Evolutionary conservation across 2,888 invertebrate genomes (phyloP).

Genomic region (Monoplex corrugatus): DNA sequence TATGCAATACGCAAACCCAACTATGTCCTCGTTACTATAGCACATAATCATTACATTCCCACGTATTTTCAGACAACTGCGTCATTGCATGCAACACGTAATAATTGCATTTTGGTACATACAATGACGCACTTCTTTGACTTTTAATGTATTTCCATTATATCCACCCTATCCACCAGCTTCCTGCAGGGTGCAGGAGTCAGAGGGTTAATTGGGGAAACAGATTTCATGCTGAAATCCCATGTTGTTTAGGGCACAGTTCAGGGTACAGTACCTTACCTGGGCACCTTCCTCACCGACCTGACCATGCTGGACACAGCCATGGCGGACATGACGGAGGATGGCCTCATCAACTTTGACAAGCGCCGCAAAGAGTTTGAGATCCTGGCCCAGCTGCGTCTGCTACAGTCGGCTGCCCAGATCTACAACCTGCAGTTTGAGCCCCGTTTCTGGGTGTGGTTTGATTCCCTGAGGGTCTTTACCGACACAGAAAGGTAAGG

Average conservation of each 20-base stretch:
- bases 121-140: too few species aligned
- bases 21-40: too few species aligned
- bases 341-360: slow-evolving; percentile 96
- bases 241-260: slow-evolving; percentile 73
- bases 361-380: slow-evolving; percentile 99
- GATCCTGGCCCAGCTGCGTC: slow-evolving; percentile 96
- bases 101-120: too few species aligned
- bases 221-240: too few species aligned
- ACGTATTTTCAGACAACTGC: too few species aligned
- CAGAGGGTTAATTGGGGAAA: too few species aligned
- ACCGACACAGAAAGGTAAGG: slow-evolving; percentile 95
- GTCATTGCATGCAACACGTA: too few species aligned
- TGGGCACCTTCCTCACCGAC: slow-evolving; percentile 98
- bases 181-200: too few species aligned
- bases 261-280: slow-evolving; percentile 95
- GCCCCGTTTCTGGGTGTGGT: slow-evolving; percentile 96
- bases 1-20: too few species aligned
- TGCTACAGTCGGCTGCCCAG: slow-evolving; percentile 97
- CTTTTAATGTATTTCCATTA: too few species aligned
- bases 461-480: slow-evolving; percentile 93
- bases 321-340: slow-evolving; percentile 81
- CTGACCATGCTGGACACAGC: slow-evolving; percentile 99
- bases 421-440: slow-evolving; percentile 95
- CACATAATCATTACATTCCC: too few species aligned
- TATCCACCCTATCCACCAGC: too few species aligned